These are phyloP conservation scores for Papilio dardanus DNA, from an alignment of 1,140 invertebrate species.

Conservation along the genomic window DNA sequence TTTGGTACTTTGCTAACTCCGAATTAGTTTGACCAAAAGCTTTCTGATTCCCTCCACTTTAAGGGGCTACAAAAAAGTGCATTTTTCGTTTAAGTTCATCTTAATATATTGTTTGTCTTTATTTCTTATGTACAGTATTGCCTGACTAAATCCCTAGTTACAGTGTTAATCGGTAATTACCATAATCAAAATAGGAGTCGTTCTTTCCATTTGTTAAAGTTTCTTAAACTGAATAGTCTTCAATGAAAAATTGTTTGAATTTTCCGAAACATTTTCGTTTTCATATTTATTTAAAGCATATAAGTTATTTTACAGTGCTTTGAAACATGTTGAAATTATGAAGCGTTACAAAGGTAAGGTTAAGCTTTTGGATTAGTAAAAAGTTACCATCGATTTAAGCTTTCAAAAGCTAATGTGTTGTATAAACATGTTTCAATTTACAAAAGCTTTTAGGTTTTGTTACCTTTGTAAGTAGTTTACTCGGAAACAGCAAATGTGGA, in stretches of 20 bases:
- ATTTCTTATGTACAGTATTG: no score
- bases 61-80: no score
- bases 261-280: background rate
- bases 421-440: background rate
- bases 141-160: no score
- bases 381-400: background rate
- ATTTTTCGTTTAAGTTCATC: no score
- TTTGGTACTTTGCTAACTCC: no score
- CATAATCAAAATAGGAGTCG: no score
- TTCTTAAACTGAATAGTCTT: no score
- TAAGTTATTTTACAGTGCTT: background rate
- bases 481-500: background rate
- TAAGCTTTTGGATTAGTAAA: constrained; percentile 7
- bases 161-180: no score
- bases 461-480: constrained; percentile 18
- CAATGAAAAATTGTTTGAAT: background rate
- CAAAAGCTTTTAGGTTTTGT: constrained; percentile 1
- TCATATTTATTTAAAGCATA: background rate
- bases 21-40: no score
- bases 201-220: no score
- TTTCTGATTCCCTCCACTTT: no score
- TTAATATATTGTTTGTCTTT: no score
- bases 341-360: constrained; percentile 1
- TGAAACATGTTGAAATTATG: constrained; percentile 3
- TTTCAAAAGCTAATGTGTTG: constrained; percentile 24